These are phyloP conservation scores for Mungos mungo DNA, from an alignment of 2,113 vertebrate species.

Conservation along the genomic window DNA sequence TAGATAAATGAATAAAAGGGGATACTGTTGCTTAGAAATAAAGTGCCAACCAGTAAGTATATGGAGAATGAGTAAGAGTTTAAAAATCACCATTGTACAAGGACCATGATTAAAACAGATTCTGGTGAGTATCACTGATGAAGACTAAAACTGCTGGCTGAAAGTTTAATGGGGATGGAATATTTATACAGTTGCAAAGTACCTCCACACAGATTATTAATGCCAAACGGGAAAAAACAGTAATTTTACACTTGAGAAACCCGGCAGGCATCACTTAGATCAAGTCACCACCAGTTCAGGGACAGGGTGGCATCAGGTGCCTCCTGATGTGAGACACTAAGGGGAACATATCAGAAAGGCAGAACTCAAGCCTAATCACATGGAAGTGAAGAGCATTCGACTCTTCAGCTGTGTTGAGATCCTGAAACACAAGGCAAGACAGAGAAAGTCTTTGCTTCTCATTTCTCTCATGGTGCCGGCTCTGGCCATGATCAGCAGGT, in stretches of 20 bases:
- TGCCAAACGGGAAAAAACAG: not conserved
- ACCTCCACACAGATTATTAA: not conserved
- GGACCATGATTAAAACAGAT: not conserved
- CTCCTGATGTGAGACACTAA: not conserved
- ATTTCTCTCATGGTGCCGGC: not conserved
- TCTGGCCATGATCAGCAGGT: not conserved
- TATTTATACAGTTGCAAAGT: not conserved
- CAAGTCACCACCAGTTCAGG: not conserved
- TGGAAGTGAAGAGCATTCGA: not conserved
- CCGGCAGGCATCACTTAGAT: not conserved
- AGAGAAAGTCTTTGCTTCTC: not conserved
- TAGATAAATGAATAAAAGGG: not conserved
- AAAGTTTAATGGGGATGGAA: not conserved
- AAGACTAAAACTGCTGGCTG: not conserved
- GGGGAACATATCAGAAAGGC: not conserved
- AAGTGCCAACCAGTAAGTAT: not conserved
- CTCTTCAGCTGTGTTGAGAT: not conserved
- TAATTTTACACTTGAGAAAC: not conserved
- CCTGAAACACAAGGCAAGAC: not conserved
- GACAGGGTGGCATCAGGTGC: not conserved
- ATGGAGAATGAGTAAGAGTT: not conserved
- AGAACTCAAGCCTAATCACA: not conserved
- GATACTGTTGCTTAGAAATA: not conserved
- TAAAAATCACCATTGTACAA: not conserved
- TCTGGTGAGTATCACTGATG: not conserved